Percentiles rank a stretch among this genome's conserved stretches.
Conservation (phyloP, 1,140 invertebrate genomes). For the Eumeta japonica region DNA sequence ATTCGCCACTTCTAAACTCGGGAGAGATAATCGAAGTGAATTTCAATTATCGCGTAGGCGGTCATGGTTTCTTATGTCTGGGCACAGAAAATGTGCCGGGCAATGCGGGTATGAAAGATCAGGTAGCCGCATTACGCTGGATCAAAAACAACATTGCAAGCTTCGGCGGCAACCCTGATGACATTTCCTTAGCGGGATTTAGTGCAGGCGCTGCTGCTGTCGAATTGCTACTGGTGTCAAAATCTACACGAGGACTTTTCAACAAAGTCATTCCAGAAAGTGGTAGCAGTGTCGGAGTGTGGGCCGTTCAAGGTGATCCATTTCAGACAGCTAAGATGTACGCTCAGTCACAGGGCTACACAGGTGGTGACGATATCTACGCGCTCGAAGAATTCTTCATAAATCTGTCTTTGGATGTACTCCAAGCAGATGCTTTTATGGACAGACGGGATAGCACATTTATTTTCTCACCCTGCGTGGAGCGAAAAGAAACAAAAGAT, state of each 20-base stretch:
- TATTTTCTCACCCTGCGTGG: slow-evolving; percentile 25
- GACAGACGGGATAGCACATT: slow-evolving; percentile 15
- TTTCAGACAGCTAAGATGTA: slow-evolving; percentile 21
- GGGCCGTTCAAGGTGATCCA: slow-evolving; percentile 22
- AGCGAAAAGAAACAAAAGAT: slow-evolving; percentile 18
- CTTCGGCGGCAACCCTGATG: slow-evolving; percentile 30
- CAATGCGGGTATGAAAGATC: slow-evolving; percentile 32
- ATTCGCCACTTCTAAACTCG: slow-evolving; percentile 11
- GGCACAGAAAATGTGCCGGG: slow-evolving; percentile 26
- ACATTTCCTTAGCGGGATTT: slow-evolving; percentile 25
- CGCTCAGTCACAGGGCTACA: slow-evolving; percentile 16
- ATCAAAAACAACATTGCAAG: slow-evolving; percentile 27
- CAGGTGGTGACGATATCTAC: slow-evolving; percentile 16
- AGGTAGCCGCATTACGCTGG: slow-evolving; percentile 26
- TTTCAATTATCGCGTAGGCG: slow-evolving; percentile 25
- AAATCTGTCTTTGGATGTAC: slow-evolving; percentile 14
- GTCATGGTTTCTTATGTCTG: slow-evolving; percentile 24
- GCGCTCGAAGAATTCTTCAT: slow-evolving; percentile 32
- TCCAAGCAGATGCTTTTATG: slow-evolving; percentile 15
- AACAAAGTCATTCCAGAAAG: slow-evolving; percentile 27
- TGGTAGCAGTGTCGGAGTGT: slow-evolving; percentile 14
- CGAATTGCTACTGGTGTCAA: slow-evolving; percentile 25
- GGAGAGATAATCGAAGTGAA: slow-evolving; percentile 17
- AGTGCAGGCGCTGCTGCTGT: slow-evolving; percentile 25
- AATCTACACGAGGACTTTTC: slow-evolving; percentile 23